Base-by-base conservation (phyloP, 2,797 vertebrate genomes). In the Semotilus atromaculatus region DNA sequence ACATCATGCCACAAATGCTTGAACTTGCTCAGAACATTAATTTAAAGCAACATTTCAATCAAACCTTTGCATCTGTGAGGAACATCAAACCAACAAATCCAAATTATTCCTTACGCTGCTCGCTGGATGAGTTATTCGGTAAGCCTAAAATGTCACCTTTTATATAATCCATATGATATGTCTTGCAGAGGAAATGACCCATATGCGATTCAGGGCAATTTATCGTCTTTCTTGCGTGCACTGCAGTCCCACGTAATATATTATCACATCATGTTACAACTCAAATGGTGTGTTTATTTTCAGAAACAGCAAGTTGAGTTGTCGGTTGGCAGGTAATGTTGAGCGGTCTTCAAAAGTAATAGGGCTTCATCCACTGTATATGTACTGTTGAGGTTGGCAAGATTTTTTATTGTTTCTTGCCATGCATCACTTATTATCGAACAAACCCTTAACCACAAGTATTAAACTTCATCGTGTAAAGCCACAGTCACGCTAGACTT, bases 131-230 rank as follows among this genome's bases (percentile, higher is more conserved):
- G 80, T 83, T 70, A 48, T 78, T 82, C 75, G 7, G 55, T 29
- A 75, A 77, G 19, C 73, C 38, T 64, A 71, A 58, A 71, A 84
- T 80, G 48, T 55, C 76, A 87, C 85, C 74, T 88, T 89, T 86
- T 91, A 74, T 84, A 68, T 90, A 91, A 92, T 92, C 90, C 91
- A 88, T 92, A 90, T 79, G 88, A 86, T 10, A 38, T 83, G 84
- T 87, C 86, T 86, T 88, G 87, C 86, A 68, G 86, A 90, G 89
- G 91, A 93, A 90, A 93, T 92, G 86, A 92, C 91, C 93, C 91
- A 89, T 93, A 89, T 85, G 72, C 0, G 80, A 68, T 87, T 60
- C 85, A 86, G 77, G 77, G 88, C 81, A 82, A 86, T 82, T 75
- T 23, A 36, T 84, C 75, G 77, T 91, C 75, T 86, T 66, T 86